phyloP scores from a whole-genome alignment of 2,113 vertebrate genomes.

The Rhizomys pruinosus region DNA sequence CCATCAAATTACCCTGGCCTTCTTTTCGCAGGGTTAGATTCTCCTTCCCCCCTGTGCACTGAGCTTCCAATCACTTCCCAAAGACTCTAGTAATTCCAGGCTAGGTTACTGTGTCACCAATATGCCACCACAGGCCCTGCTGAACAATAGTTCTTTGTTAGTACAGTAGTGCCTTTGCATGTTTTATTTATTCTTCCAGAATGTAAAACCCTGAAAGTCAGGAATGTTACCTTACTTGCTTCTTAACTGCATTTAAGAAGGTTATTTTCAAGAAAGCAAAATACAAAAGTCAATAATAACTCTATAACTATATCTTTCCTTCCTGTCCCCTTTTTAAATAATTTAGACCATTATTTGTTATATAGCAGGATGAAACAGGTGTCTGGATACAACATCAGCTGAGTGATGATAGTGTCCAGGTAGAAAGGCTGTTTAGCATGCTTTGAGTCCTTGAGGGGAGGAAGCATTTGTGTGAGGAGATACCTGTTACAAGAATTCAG shows the following conservation, averaged over 20 bases:
- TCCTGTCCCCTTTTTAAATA: background rate
- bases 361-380: background rate
- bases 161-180: background rate
- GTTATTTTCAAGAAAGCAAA: slow-evolving; percentile 7
- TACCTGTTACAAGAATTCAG: background rate
- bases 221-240: background rate
- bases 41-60: background rate
- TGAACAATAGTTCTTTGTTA: background rate
- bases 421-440: background rate
- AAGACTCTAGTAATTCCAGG: background rate
- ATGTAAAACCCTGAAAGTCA: background rate
- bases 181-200: background rate
- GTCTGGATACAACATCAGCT: background rate
- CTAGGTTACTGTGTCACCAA: background rate
- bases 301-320: background rate
- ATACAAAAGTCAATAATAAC: background rate
- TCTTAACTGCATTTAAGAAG: slow-evolving; percentile 25
- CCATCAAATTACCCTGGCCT: background rate
- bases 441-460: background rate
- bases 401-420: background rate
- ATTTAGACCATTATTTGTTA: background rate
- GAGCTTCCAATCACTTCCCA: background rate
- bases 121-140: background rate
- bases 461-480: background rate
- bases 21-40: background rate